Conservation (phyloP, 2,888 invertebrate genomes). For the Ganaspis brasiliensis region DNA sequence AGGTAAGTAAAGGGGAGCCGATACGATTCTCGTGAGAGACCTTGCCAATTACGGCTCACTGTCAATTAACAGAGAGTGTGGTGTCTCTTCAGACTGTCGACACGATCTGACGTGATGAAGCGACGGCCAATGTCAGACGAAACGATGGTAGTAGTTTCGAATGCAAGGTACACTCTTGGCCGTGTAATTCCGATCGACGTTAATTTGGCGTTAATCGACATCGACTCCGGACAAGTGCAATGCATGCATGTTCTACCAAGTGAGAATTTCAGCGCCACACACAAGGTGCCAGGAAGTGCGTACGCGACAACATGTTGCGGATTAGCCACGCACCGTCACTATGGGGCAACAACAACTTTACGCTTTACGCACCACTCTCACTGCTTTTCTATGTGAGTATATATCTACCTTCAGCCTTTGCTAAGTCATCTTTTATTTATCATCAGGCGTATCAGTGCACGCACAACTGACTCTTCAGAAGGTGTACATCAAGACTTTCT, state of each 20-base stretch:
- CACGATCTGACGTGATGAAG: constrained; percentile 9
- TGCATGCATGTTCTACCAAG: constrained; percentile 25
- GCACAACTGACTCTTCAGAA: constrained; percentile 13
- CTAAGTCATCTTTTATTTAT: constrained; percentile 18
- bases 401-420: background rate
- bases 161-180: constrained; percentile 20
- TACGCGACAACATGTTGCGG: constrained; percentile 38
- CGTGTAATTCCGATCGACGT: constrained; percentile 17
- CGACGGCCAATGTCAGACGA: constrained; percentile 32
- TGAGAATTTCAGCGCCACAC: background rate
- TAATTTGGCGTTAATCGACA: constrained; percentile 45
- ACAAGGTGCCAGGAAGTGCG: constrained; percentile 48
- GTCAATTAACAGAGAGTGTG: constrained; percentile 6
- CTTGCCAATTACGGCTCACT: constrained; percentile 21
- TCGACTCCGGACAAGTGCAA: constrained; percentile 41
- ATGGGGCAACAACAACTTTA: constrained; percentile 55
- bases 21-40: constrained; percentile 1
- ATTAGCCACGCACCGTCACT: constrained; percentile 48
- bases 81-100: constrained; percentile 7
- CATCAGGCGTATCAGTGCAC: constrained; percentile 13
- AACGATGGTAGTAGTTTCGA: constrained; percentile 20
- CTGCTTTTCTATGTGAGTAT: constrained; percentile 55
- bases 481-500: background rate
- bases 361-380: constrained; percentile 55
- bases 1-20: constrained; percentile 16